A percentile compares a stretch with the other conserved stretches of the same genome.
Conservation (phyloP, 2,113 vertebrate species). For the Sphyrna mokarran region DNA sequence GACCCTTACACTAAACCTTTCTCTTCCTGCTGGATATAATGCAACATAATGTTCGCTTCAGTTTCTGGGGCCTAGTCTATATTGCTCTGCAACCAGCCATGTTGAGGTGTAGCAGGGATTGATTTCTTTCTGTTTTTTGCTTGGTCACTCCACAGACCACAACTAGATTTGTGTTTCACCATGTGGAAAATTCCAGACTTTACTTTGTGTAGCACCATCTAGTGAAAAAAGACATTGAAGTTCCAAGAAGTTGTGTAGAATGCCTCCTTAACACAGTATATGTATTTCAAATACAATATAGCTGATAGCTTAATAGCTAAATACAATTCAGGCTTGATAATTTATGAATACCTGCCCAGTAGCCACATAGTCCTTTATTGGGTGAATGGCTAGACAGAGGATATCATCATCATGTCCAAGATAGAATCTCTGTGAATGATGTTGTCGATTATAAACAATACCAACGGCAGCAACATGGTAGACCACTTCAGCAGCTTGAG, state of each 20-base stretch:
- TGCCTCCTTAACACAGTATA: background rate
- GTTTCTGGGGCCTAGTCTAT: background rate
- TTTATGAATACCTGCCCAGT: constrained; percentile 73
- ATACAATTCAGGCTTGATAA: background rate
- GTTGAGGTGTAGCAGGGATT: background rate
- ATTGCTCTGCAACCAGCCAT: background rate
- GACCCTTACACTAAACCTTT: no score
- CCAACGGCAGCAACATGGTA: constrained; percentile 89
- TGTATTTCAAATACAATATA: background rate
- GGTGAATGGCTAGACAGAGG: constrained; percentile 80
- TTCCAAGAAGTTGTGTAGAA: background rate
- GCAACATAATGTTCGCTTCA: background rate
- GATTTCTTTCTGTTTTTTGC: background rate
- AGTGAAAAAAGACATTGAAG: background rate
- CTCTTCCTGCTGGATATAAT: background rate
- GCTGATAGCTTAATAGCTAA: background rate
- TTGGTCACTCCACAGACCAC: background rate
- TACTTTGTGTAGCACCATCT: background rate
- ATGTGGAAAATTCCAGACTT: background rate
- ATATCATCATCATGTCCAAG: constrained; percentile 91
- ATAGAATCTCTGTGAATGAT: constrained; percentile 86
- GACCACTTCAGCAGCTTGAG: constrained; percentile 80
- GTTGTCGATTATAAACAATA: constrained; percentile 77
- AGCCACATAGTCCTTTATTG: constrained; percentile 83
- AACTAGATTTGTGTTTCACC: background rate